Conservation (phyloP, 2,113 vertebrate species). For the Aegithalos caudatus region DNA sequence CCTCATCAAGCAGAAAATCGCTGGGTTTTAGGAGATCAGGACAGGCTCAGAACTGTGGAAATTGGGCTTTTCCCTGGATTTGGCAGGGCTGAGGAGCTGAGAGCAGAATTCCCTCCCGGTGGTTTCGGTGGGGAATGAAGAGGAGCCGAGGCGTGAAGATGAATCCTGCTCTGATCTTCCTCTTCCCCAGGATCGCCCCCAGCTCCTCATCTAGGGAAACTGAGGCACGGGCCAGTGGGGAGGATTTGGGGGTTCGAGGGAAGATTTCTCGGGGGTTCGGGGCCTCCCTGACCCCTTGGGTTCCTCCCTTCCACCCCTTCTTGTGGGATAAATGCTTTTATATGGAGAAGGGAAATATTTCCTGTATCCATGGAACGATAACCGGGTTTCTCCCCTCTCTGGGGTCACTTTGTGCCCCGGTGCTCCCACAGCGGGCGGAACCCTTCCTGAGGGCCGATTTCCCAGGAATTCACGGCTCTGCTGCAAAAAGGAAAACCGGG, state of each 20-base stretch:
- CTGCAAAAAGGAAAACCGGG: not conserved
- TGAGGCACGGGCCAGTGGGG: not conserved
- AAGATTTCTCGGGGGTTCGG: fast-evolving
- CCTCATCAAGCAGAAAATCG: not conserved
- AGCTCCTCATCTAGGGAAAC: not conserved
- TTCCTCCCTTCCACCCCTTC: fast-evolving
- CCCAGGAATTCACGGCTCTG: not conserved
- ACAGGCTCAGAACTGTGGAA: not conserved
- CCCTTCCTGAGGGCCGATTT: not conserved
- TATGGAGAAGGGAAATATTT: not conserved
- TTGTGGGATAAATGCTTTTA: not conserved
- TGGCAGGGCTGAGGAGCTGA: not conserved
- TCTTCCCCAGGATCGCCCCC: not conserved
- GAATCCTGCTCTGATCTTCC: not conserved
- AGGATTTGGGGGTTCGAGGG: fast-evolving
- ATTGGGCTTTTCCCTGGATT: not conserved
- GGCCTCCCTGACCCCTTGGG: fast-evolving
- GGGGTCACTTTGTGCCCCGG: not conserved
- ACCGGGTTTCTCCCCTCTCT: fast-evolving
- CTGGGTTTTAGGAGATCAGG: not conserved
- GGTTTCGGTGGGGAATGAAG: not conserved
- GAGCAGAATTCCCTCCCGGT: fast-evolving
- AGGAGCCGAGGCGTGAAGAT: not conserved
- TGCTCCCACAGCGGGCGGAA: not conserved
- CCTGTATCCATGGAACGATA: not conserved